A percentile compares a stretch with the other conserved stretches of the same genome.
These are phyloP conservation scores for Cyclargus thomasi DNA, from an alignment of 1,140 invertebrate species.

Conservation along the genomic window DNA sequence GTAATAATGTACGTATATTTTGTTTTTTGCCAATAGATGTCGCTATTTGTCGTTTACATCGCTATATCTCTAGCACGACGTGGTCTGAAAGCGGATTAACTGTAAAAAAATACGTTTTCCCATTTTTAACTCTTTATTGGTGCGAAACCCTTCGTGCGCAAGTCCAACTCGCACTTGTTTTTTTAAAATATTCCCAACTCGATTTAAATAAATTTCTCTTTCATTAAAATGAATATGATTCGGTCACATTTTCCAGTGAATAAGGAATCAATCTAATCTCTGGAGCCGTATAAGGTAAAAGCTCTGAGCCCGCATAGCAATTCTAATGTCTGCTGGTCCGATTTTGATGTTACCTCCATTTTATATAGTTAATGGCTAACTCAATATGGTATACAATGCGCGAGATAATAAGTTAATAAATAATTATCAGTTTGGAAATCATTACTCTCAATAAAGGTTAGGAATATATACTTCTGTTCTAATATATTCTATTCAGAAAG, in stretches of 20 bases:
- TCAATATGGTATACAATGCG: constrained; percentile 18
- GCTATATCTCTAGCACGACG: no score
- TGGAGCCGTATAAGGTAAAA: background rate
- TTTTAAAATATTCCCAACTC: no score
- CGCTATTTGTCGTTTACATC: no score
- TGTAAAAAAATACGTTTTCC: no score
- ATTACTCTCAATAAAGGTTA: background rate
- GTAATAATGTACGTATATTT: no score
- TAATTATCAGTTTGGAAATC: constrained; percentile 3
- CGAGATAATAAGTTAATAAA: constrained; percentile 7
- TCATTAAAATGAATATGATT: background rate
- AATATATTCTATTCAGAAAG: background rate
- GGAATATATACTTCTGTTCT: constrained; percentile 6
- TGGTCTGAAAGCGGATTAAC: no score
- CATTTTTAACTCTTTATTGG: no score
- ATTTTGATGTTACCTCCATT: constrained; percentile 18
- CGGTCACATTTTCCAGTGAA: background rate
- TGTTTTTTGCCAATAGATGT: no score
- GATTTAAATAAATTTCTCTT: no score
- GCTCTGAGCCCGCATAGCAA: background rate
- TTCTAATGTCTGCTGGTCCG: constrained; percentile 11
- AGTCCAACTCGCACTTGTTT: no score
- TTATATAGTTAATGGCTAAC: constrained; percentile 17
- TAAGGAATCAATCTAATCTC: constrained; percentile 9
- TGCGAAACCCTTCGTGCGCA: no score